phyloP scores from a whole-genome alignment of 1,140 invertebrate genomes.

The Penaeus vannamei region DNA sequence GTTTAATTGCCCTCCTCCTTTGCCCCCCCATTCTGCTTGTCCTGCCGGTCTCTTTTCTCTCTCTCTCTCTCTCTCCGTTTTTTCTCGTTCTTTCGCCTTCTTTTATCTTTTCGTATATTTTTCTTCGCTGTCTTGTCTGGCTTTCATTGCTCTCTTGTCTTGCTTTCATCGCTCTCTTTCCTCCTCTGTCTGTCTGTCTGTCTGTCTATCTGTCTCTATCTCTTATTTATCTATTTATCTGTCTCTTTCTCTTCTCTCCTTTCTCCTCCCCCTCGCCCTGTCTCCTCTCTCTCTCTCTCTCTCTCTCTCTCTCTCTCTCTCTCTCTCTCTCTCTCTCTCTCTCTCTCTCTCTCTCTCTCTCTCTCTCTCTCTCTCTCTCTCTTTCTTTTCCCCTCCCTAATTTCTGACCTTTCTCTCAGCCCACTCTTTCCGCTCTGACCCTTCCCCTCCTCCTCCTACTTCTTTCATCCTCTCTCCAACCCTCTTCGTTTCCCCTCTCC shows the following conservation, averaged over 20 bases:
- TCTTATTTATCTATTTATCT: not conserved
- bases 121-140: not conserved
- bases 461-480: not conserved
- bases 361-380: not conserved
- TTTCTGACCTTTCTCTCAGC: not conserved
- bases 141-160: not conserved
- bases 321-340: conserved; percentile 18
- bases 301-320: not conserved
- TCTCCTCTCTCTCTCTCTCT: not conserved
- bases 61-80: too few species aligned
- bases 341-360: not conserved
- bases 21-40: too few species aligned
- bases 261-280: not conserved
- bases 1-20: too few species aligned
- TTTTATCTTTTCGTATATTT: not conserved
- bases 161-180: not conserved
- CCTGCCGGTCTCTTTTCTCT: too few species aligned
- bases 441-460: too few species aligned
- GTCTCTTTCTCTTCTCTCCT: not conserved
- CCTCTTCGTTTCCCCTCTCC: not conserved
- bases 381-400: not conserved
- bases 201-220: not conserved
- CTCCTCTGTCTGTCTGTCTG: not conserved
- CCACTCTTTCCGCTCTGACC: too few species aligned
- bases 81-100: too few species aligned